Base-by-base conservation (phyloP, 2,113 vertebrate genomes). In the Spilogale gracilis region DNA sequence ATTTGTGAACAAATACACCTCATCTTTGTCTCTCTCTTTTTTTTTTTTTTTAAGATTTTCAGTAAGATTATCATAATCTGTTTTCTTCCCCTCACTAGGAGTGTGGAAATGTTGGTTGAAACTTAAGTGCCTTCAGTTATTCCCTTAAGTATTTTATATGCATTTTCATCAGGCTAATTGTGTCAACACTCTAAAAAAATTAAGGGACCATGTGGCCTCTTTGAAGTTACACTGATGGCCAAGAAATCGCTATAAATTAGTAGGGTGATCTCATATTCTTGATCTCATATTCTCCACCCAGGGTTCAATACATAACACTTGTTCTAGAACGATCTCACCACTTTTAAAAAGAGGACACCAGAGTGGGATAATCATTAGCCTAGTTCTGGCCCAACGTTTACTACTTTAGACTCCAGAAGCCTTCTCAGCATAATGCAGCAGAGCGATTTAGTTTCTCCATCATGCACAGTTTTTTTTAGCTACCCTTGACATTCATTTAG, bases 401-500 rank as follows among this genome's bases (percentile, higher is more conserved):
- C 20, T 86, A 16, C 79, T 79, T 79, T 9, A 91, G n/a, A 54
- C 32, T 32, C n/a, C 12, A 56, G 20, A n/a, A 58, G 71, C 52
- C 74, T 96, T 80, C 80, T 76, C 54, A 95, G 69, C 91, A 78
- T 43, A 92, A 87, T 58, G 45, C 20, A 94, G 25, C 38, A 50
- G 58, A 82, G 54, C 45, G 91, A 78, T 86, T 95, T 74, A 30
- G 82, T 92, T 95, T 95, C 89, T 87, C 50, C 79, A 2, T 80
- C 21, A 58, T 60, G 50, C 16, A 74, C 9, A 92, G 81, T 92
- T 86, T 74, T 89, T 89, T 94, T 96, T 81, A 83, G 58, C 92
- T 76, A 73, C 30, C 52, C 52, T 87, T 95, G 88, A 95, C 25
- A 73, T 76, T 90, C 80, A 95, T 91, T 95, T 91, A 89, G 76